These are phyloP conservation scores for Dicranocentrus wangi DNA, from an alignment of 2,888 invertebrate genomes.

Conservation along the genomic window DNA sequence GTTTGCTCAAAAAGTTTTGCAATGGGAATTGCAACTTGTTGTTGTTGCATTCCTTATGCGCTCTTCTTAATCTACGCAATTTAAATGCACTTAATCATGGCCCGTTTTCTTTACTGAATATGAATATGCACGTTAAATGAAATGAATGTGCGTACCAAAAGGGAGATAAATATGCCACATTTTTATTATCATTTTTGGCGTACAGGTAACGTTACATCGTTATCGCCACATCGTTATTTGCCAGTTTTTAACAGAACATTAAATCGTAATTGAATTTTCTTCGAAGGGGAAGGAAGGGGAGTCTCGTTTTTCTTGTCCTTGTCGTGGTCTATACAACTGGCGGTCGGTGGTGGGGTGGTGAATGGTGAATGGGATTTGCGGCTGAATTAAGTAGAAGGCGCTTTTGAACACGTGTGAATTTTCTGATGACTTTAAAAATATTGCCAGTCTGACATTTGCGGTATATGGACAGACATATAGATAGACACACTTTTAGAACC, in stretches of 20 bases:
- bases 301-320: not conserved
- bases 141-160: too few species aligned
- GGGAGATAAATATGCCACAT: not conserved
- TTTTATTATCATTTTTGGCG: not conserved
- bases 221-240: not conserved
- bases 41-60: not conserved
- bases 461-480: too few species aligned
- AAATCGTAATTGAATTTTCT: constrained; percentile 7
- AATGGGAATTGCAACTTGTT: constrained; percentile 11
- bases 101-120: too few species aligned
- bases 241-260: constrained; percentile 4
- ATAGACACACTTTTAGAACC: too few species aligned
- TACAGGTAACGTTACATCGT: not conserved
- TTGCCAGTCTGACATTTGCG: too few species aligned
- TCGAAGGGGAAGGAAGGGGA: not conserved
- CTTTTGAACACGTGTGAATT: constrained; percentile 11
- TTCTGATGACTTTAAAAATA: too few species aligned
- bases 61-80: not conserved
- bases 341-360: too few species aligned
- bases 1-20: not conserved
- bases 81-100: constrained; percentile 7
- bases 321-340: too few species aligned
- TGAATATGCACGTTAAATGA: too few species aligned
- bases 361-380: too few species aligned
- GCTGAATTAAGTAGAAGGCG: not conserved